Conservation (phyloP, 2,888 invertebrate genomes). For the Trissonchulus sp. region DNA sequence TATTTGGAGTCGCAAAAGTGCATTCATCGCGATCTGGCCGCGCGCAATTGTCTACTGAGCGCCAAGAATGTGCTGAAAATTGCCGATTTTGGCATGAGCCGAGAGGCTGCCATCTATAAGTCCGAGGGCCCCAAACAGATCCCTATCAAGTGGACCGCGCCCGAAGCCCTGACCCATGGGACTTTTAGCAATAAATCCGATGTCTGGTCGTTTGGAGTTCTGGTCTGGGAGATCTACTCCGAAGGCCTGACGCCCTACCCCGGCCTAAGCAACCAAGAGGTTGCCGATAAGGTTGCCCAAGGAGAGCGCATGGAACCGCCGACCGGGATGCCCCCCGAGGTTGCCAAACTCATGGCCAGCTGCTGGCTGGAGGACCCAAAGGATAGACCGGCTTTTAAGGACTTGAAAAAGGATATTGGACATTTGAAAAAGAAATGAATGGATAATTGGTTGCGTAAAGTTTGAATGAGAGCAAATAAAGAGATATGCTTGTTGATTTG, state of each 20-base stretch:
- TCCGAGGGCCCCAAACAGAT: conserved; percentile 97
- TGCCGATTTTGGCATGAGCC: conserved; percentile 65
- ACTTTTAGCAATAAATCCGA: conserved; percentile 63
- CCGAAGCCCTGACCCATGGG: conserved; percentile 88
- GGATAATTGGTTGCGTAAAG: too few species aligned
- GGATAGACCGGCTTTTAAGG: conserved; percentile 60
- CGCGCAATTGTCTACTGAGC: conserved; percentile 68
- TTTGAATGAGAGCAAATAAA: too few species aligned
- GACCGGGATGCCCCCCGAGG: conserved; percentile 76
- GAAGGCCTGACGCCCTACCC: conserved; percentile 86
- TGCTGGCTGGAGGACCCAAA: conserved; percentile 92
- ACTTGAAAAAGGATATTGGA: not conserved
- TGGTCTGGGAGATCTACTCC: conserved; percentile 95
- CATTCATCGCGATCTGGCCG: conserved; percentile 90
- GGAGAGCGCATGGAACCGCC: conserved; percentile 86
- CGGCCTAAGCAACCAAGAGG: conserved; percentile 85
- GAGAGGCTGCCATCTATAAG: conserved; percentile 92
- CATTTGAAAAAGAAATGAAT: not conserved
- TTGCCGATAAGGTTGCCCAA: conserved; percentile 83
- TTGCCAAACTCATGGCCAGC: conserved; percentile 79
- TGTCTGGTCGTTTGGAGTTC: conserved; percentile 92
- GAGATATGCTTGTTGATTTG: too few species aligned
- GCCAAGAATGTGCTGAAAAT: conserved; percentile 20
- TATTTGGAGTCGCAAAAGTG: conserved; percentile 92
- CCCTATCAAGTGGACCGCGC: conserved; percentile 97